Evolutionary conservation across 1,140 invertebrate species (phyloP).

Genomic region (Wasmannia auropunctata): DNA sequence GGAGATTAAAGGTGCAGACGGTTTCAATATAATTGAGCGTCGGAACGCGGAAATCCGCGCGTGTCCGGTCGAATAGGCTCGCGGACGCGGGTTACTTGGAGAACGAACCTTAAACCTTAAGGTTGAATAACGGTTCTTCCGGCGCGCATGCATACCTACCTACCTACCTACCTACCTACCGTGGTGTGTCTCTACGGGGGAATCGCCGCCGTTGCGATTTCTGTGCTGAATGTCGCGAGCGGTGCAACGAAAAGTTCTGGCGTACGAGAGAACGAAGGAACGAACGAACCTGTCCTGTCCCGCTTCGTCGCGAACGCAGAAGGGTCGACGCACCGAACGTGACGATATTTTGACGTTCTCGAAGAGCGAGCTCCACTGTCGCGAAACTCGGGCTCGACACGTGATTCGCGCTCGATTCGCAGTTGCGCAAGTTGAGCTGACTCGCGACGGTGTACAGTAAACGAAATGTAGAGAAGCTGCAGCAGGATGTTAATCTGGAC

Average conservation of each 20-base stretch:
- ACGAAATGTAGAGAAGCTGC: slow-evolving; percentile 8
- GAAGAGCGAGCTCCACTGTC: slow-evolving; percentile 6
- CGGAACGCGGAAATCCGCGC: slow-evolving; percentile 37
- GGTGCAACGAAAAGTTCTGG: slow-evolving; percentile 60
- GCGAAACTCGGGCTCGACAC: slow-evolving; percentile 25
- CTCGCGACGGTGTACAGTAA: slow-evolving; percentile 8
- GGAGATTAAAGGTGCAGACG: not conserved
- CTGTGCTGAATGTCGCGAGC: slow-evolving; percentile 57
- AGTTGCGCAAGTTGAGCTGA: slow-evolving; percentile 19
- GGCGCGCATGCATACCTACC: slow-evolving; percentile 65
- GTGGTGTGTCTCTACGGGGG: slow-evolving; percentile 54
- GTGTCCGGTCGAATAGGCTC: slow-evolving; percentile 37
- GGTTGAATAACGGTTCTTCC: slow-evolving; percentile 81
- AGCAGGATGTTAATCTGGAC: not conserved
- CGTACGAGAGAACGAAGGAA: not conserved
- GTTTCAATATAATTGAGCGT: not conserved
- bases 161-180: slow-evolving; percentile 49
- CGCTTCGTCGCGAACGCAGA: not conserved
- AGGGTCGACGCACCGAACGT: slow-evolving; percentile 56
- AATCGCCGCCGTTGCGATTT: slow-evolving; percentile 74
- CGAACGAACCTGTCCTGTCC: slow-evolving; percentile 48
- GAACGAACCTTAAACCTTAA: slow-evolving; percentile 78
- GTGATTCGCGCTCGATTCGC: slow-evolving; percentile 30
- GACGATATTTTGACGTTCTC: slow-evolving; percentile 54
- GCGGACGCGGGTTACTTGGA: slow-evolving; percentile 43